Conservation (phyloP, 2,888 invertebrate genomes). For the Celastrina argiolus region DNA sequence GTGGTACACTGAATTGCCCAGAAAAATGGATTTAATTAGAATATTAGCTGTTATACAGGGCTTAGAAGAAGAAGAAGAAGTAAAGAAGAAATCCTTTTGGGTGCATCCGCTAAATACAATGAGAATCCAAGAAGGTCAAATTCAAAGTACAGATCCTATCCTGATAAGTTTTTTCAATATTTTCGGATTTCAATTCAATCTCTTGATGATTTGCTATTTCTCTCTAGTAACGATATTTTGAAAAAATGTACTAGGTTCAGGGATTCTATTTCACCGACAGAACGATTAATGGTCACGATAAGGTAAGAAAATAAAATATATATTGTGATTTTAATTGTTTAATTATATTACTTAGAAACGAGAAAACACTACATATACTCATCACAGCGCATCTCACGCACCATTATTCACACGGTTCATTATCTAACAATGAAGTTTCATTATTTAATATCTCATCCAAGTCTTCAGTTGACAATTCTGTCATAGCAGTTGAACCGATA, state of each 20-base stretch:
- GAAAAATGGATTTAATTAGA: conserved; percentile 15
- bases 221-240: neutral
- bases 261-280: neutral
- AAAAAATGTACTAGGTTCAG: neutral
- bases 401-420: neutral
- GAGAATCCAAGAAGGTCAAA: conserved; percentile 13
- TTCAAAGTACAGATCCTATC: neutral
- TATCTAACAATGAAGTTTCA: neutral
- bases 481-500: neutral
- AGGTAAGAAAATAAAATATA: conserved; percentile 2
- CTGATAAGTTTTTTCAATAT: neutral
- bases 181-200: neutral
- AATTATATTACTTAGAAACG: neutral
- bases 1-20: conserved; percentile 14
- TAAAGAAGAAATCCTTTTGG: conserved; percentile 4
- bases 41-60: conserved; percentile 15
- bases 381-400: neutral
- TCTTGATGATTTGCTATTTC: conserved; percentile 2
- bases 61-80: conserved; percentile 5
- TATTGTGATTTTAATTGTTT: conserved; percentile 5
- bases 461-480: neutral
- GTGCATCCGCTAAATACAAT: conserved; percentile 8
- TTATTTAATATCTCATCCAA: neutral
- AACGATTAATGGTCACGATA: conserved; percentile 6
- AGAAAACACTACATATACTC: neutral